Conservation (phyloP, 2,797 vertebrate species). For the Phataginus tricuspis region DNA sequence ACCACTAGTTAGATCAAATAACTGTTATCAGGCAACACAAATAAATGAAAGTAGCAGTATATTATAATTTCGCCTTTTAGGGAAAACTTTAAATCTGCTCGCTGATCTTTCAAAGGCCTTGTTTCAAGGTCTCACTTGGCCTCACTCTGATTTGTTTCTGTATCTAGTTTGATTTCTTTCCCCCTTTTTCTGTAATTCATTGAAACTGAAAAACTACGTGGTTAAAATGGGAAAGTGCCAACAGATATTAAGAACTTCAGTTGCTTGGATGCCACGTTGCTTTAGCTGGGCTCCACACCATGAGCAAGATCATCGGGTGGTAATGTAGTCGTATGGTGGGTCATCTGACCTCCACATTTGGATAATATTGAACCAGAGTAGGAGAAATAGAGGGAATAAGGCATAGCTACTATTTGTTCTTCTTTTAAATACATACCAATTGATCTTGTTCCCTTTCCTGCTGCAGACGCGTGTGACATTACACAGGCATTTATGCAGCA, state of each 20-base stretch:
- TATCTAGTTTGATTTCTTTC: background rate
- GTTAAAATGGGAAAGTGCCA: background rate
- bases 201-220: background rate
- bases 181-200: background rate
- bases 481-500: slow-evolving; percentile 58
- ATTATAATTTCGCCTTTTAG: slow-evolving; percentile 9
- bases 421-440: background rate
- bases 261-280: slow-evolving; percentile 31
- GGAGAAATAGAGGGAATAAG: background rate
- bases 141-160: background rate
- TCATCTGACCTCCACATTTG: background rate
- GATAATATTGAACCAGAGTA: background rate
- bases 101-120: slow-evolving; percentile 49
- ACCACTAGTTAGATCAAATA: slow-evolving; percentile 7
- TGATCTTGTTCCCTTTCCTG: slow-evolving; percentile 23
- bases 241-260: background rate
- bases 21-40: background rate
- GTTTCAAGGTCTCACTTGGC: slow-evolving; percentile 19
- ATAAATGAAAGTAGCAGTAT: slow-evolving; percentile 27
- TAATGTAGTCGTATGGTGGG: background rate
- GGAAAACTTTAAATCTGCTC: background rate
- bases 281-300: slow-evolving; percentile 34
- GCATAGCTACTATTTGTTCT: background rate
- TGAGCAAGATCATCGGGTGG: background rate
- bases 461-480: slow-evolving; percentile 66